Percentiles rank a stretch among this genome's conserved stretches.
Evolutionary conservation across 2,797 vertebrate species (phyloP).

Genomic region (Diceros bicornis): DNA sequence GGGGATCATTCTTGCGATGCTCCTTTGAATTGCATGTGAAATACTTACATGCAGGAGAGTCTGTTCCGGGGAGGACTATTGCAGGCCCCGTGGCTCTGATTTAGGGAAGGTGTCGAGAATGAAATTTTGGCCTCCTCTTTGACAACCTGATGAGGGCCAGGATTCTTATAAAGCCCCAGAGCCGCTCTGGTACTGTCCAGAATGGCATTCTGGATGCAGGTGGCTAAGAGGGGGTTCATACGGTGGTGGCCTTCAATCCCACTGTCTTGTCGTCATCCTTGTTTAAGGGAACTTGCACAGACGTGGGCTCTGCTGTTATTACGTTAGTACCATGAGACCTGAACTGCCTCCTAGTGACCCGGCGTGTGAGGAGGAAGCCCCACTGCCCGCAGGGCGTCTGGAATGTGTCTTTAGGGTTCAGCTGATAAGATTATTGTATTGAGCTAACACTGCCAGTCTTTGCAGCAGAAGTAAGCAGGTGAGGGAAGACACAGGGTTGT

Average conservation of each 20-base stretch:
- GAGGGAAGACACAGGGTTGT: not conserved
- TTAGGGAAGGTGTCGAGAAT: not conserved
- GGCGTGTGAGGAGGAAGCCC: not conserved
- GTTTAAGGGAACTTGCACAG: not conserved
- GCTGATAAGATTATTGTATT: not conserved
- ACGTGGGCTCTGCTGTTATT: rapidly evolving
- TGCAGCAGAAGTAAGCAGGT: not conserved
- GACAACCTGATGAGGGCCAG: rapidly evolving
- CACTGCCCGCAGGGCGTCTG: rapidly evolving
- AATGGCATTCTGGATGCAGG: rapidly evolving
- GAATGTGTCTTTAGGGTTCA: not conserved
- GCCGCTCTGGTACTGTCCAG: not conserved
- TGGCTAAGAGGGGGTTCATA: rapidly evolving
- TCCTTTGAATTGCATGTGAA: not conserved
- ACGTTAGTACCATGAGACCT: rapidly evolving
- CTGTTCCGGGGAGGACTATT: not conserved
- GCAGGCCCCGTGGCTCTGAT: not conserved
- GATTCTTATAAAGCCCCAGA: not conserved
- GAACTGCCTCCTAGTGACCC: rapidly evolving
- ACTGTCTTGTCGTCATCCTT: not conserved
- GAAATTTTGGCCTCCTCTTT: not conserved
- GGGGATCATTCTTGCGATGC: rapidly evolving
- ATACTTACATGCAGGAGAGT: rapidly evolving
- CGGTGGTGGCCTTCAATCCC: rapidly evolving
- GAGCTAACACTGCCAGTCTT: not conserved